Base-by-base conservation (phyloP, 2,888 invertebrate species). In the Drosophila paramelanica region DNA sequence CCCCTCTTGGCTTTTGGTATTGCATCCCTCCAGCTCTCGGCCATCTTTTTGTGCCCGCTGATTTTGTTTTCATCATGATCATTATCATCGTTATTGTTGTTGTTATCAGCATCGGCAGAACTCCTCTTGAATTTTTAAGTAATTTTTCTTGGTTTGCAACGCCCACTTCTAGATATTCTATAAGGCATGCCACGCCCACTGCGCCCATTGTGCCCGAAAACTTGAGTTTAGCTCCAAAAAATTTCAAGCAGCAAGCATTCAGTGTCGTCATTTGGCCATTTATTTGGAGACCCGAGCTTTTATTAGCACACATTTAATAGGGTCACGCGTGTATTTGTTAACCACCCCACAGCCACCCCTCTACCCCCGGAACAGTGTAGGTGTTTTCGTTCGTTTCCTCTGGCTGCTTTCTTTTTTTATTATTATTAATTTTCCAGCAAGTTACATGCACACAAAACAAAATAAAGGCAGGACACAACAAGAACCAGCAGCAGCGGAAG, bases 381-480 rank as follows among this genome's bases (percentile, higher is more conserved):
- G 84, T 86, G 84, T 82, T 77, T 79, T 70, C 61, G 56, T 83
- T 73, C 57, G 49, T 59, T 67, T 74, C 66, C 52, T 72, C 52
- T 61, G 33, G 60, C 55, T 67, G 64, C 77, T 64, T 17, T n/a
- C n/a, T n/a, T 17, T 67, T 67, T 83, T 89, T 89, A 84, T 89
- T 86, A 86, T 89, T 89, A 84, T 89, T 86, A 85, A 89, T 85
- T 89, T 85, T 89, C 85, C 89, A 89, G 71, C 81, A 86, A 84
- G 89, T 77, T 79, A 88, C 90, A 86, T 81, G 86, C 77, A 77
- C 79, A 89, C 70, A 79, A 67, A 80, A 84, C 78, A 81, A 83
- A 88, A 88, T 88, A 89, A 84, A 84, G 82, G 88, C 85, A 84
- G 82, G 72, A 75, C 69, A 73, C 69, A 73, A 52, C 64, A 52